These are phyloP conservation scores for Phlogophora meticulosa DNA, from an alignment of 2,888 invertebrate genomes.

Conservation along the genomic window DNA sequence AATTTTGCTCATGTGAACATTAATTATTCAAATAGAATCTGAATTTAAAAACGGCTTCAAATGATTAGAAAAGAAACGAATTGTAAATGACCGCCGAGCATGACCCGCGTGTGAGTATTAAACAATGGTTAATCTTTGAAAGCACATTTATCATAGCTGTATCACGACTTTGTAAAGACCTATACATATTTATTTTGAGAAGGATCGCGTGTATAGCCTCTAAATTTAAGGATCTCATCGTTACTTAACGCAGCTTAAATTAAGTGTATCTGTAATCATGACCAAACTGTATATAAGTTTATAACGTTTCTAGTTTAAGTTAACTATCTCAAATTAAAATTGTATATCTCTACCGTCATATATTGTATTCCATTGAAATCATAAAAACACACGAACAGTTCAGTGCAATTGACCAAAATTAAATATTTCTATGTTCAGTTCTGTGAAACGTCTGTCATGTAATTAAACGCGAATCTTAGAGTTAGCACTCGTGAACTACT, in stretches of 20 bases:
- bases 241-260: slow-evolving; percentile 58
- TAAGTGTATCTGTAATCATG: slow-evolving; percentile 53
- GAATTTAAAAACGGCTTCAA: background rate
- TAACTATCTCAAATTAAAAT: slow-evolving; percentile 12
- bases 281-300: slow-evolving; percentile 56
- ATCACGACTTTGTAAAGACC: slow-evolving; percentile 50
- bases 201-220: slow-evolving; percentile 41
- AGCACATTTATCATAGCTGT: slow-evolving; percentile 23
- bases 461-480: slow-evolving; percentile 21
- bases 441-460: slow-evolving; percentile 10
- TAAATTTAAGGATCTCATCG: slow-evolving; percentile 61
- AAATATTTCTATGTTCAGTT: background rate
- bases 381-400: slow-evolving; percentile 7
- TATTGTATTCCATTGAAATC: slow-evolving; percentile 10
- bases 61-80: background rate
- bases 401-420: slow-evolving; percentile 4
- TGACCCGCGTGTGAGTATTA: background rate
- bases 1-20: background rate
- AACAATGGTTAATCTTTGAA: background rate
- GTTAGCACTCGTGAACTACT: slow-evolving; percentile 28
- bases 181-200: slow-evolving; percentile 56
- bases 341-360: slow-evolving; percentile 16
- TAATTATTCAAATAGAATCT: slow-evolving; percentile 9
- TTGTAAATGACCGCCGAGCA: background rate
- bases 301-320: slow-evolving; percentile 32